Percentiles rank a stretch among this genome's conserved stretches.
Conservation (phyloP, 2,113 vertebrate species). For the Solea senegalensis region DNA sequence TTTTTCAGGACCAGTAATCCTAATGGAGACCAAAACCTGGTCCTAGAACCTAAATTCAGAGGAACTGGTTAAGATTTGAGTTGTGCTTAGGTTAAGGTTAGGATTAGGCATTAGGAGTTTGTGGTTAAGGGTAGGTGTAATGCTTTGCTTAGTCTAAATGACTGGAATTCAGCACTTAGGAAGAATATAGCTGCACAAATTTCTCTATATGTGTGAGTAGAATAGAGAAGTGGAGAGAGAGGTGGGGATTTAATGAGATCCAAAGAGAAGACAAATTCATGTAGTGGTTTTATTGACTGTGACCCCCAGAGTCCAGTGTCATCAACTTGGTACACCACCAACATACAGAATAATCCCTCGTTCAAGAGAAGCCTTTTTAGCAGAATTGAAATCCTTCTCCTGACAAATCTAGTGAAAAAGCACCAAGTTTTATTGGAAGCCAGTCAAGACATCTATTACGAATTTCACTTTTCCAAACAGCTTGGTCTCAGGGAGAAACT, state of each 20-base stretch:
- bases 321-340: constrained; percentile 40
- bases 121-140: too few relatives aligned
- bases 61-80: too few relatives aligned
- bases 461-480: neutral
- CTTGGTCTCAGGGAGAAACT: neutral
- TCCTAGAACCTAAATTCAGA: too few relatives aligned
- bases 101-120: too few relatives aligned
- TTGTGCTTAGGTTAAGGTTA: too few relatives aligned
- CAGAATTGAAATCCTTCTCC: too few relatives aligned
- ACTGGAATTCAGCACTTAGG: too few relatives aligned
- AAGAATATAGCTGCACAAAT: too few relatives aligned
- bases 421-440: neutral
- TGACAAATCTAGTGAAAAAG: too few relatives aligned
- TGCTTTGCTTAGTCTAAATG: too few relatives aligned
- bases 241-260: neutral
- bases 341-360: constrained; percentile 18
- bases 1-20: too few relatives aligned
- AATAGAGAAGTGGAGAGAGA: neutral
- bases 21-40: too few relatives aligned
- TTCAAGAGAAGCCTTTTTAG: neutral
- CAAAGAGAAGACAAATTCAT: constrained; percentile 24
- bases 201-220: neutral
- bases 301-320: constrained; percentile 18
- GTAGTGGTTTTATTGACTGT: constrained; percentile 24
- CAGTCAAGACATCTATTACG: neutral